Evolutionary conservation across 2,888 invertebrate genomes (phyloP).

Genomic region (Terebella lapidaria): DNA sequence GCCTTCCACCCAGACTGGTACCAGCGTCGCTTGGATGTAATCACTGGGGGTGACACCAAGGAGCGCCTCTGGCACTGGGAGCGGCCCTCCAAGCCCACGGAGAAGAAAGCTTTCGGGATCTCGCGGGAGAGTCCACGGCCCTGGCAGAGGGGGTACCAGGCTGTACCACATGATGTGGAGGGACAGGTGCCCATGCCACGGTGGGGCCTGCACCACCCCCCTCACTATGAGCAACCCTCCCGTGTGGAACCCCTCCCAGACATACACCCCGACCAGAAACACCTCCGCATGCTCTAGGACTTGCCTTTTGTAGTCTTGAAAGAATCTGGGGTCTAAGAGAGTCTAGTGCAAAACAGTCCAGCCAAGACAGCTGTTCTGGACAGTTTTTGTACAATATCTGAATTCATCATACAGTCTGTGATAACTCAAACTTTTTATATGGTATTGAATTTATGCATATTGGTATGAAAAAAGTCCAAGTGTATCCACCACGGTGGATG

Average conservation of each 20-base stretch:
- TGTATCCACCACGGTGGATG: too few species aligned
- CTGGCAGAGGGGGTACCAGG: slow-evolving; percentile 35
- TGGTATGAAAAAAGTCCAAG: too few species aligned
- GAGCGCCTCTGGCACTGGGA: slow-evolving; percentile 24
- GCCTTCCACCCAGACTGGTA: slow-evolving; percentile 48
- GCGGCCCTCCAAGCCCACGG: slow-evolving; percentile 33
- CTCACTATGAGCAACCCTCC: slow-evolving; percentile 42
- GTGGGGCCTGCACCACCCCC: slow-evolving; percentile 48
- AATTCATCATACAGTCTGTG: too few species aligned
- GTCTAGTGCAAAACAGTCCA: too few species aligned
- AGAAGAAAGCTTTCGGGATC: slow-evolving; percentile 38
- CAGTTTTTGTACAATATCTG: too few species aligned
- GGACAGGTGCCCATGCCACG: slow-evolving; percentile 41
- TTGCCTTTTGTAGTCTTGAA: too few species aligned
- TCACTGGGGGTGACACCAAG: slow-evolving; percentile 32
- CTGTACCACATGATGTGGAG: slow-evolving; percentile 33
- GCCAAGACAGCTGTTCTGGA: too few species aligned
- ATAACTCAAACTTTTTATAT: too few species aligned
- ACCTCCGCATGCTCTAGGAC: slow-evolving; percentile 13
- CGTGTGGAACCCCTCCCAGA: slow-evolving; percentile 43
- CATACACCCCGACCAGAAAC: slow-evolving; percentile 54
- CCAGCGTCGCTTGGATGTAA: slow-evolving; percentile 35
- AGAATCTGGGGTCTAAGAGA: too few species aligned
- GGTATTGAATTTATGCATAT: too few species aligned
- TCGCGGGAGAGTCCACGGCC: slow-evolving; percentile 31